Evolutionary conservation across 2,797 vertebrate species (phyloP), one percentile per base, ranked within the genome.

Genomic region (Sciaenops ocellatus): DNA sequence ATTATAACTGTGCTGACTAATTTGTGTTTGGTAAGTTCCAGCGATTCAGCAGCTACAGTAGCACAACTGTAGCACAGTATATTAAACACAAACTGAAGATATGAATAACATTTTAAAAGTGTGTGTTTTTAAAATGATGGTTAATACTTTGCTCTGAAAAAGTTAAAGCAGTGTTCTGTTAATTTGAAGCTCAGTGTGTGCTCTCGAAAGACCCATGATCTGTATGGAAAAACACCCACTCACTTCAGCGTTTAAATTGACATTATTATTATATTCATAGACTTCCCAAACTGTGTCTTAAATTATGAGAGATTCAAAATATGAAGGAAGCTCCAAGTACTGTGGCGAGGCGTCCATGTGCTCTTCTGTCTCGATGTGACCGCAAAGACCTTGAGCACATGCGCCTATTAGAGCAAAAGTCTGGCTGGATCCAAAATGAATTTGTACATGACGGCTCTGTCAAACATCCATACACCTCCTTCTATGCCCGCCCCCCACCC

Each of bases 381-480:
- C 84, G 78, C 71, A 71, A 91, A 91, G 92, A 90, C 93, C 93
- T 93, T 92, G 89, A 91, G 77, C 70, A 22, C 42, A 76, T 80
- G 82, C 30, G 47, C 84, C 87, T 86, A 87, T 92, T 89, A 92
- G 72, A 84, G 75, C 87, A 83, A 88, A 92, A 87, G 90, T 91
- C 86, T 84, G 80, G 61, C 84, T 83, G 82, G 91, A 89, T 91
- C 86, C 75, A 90, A 93, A 94, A 92, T 89, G 84, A 94, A 91
- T 94, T 91, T 92, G 91, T 90, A 93, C 90, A 93, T 89, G 88
- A 94, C 69, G 85, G 88, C 83, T 91, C 89, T 93, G 93, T 94
- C 93, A 93, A 92, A 91, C 78, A 89, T 82, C 83, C 65, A 70
- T 75, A 82, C 78, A 85, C 82, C 73, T 82, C 83, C 77, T 42